Percentiles rank a stretch among this genome's conserved stretches.
Evolutionary conservation across 2,888 invertebrate species (phyloP).

Genomic region (Drosophila setosimentum): DNA sequence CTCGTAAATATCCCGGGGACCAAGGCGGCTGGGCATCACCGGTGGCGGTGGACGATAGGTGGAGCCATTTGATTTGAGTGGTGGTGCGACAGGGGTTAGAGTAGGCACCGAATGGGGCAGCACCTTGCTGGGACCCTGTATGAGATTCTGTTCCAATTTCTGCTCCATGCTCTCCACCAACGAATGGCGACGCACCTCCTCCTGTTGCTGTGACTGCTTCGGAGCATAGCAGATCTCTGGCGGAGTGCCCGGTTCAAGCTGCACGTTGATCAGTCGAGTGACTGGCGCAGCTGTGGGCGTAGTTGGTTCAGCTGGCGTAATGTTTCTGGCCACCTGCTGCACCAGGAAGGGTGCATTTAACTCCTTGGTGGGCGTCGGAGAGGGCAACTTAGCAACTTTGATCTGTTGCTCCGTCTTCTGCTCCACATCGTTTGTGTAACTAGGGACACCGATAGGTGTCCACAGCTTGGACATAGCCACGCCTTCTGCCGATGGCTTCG

Average conservation of each 20-base stretch:
- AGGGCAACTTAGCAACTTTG: conserved; percentile 50
- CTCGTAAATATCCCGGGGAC: conserved; percentile 86
- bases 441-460: conserved; percentile 84
- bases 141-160: conserved; percentile 86
- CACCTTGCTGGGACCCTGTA: conserved; percentile 86
- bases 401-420: conserved; percentile 49
- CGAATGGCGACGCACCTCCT: conserved; percentile 86
- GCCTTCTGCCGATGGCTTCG: conserved; percentile 88
- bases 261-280: conserved; percentile 86
- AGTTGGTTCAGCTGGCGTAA: conserved; percentile 58
- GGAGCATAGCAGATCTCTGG: conserved; percentile 89
- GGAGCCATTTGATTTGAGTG: conserved; percentile 83
- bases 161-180: conserved; percentile 87
- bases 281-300: conserved; percentile 25
- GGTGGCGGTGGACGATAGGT: conserved; percentile 86
- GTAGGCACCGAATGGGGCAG: conserved; percentile 87
- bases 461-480: conserved; percentile 90
- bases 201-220: conserved; percentile 85
- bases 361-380: conserved; percentile 78
- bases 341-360: conserved; percentile 86
- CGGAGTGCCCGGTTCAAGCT: conserved; percentile 89
- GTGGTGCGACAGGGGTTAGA: conserved; percentile 85
- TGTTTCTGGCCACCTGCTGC: conserved; percentile 81
- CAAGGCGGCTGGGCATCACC: conserved; percentile 87
- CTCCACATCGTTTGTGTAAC: conserved; percentile 75